phyloP scores from a whole-genome alignment of 2,797 vertebrate genomes.

The Acipenser oxyrinchus region DNA sequence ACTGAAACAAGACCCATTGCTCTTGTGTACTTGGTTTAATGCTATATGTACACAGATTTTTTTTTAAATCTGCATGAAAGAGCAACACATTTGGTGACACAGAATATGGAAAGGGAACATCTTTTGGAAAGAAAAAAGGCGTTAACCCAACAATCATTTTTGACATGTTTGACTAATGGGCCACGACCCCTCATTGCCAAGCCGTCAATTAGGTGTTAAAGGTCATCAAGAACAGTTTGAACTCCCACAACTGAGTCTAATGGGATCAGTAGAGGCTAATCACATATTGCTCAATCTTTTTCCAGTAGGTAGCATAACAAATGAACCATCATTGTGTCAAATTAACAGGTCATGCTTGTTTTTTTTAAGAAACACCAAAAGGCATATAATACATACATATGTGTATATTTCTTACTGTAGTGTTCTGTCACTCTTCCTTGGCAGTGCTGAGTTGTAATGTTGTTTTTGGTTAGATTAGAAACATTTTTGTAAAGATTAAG shows the following conservation, averaged over 20 bases:
- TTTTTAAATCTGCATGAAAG: too few species aligned
- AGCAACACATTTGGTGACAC: too few species aligned
- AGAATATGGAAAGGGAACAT: too few species aligned
- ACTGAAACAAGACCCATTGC: too few species aligned
- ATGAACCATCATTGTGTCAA: not conserved
- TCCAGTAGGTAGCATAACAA: not conserved
- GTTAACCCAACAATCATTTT: slow-evolving; percentile 23
- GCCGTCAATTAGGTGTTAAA: slow-evolving; percentile 25
- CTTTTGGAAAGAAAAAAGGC: too few species aligned
- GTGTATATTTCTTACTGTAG: not conserved
- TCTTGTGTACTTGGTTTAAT: too few species aligned
- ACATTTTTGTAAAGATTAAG: slow-evolving; percentile 43
- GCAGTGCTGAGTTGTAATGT: not conserved
- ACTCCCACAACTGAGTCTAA: slow-evolving; percentile 13
- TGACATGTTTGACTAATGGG: slow-evolving; percentile 31
- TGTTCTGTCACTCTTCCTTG: not conserved
- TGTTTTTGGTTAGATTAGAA: slow-evolving; percentile 5
- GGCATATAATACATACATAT: not conserved
- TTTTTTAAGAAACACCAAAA: not conserved
- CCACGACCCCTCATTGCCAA: slow-evolving; percentile 22
- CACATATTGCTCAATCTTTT: slow-evolving; percentile 3
- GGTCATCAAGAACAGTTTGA: slow-evolving; percentile 19
- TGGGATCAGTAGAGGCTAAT: slow-evolving; percentile 5
- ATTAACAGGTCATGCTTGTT: not conserved
- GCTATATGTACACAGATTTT: too few species aligned